These are phyloP conservation scores for Drosophila ogumai DNA, from an alignment of 1,140 invertebrate species.

Conservation along the genomic window DNA sequence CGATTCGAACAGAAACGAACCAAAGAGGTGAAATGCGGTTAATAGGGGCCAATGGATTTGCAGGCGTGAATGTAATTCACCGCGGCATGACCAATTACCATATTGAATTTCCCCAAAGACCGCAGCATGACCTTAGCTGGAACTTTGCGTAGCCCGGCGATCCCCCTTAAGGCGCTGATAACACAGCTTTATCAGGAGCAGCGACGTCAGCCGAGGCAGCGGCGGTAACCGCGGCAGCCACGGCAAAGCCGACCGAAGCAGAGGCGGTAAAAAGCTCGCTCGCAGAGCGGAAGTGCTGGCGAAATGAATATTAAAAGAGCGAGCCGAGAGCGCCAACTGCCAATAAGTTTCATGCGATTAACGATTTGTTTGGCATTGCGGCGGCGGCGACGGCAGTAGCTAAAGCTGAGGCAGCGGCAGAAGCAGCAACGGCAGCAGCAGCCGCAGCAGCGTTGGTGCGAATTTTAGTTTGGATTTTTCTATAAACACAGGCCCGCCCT, in stretches of 20 bases:
- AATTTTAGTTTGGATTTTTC: slow-evolving; percentile 54
- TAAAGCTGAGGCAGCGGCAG: slow-evolving; percentile 27
- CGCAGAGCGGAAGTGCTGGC: slow-evolving; percentile 35
- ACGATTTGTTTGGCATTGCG: slow-evolving; percentile 73
- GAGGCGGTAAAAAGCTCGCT: slow-evolving; percentile 35
- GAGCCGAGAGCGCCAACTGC: slow-evolving; percentile 31
- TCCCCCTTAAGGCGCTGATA: slow-evolving; percentile 32
- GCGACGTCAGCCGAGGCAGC: slow-evolving; percentile 12
- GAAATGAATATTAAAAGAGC: slow-evolving; percentile 27
- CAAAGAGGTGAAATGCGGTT: slow-evolving; percentile 5
- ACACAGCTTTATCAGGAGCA: slow-evolving; percentile 31
- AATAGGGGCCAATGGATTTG: slow-evolving; percentile 30
- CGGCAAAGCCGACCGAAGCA: neutral
- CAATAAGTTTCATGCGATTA: slow-evolving; percentile 77
- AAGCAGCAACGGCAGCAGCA: slow-evolving; percentile 37
- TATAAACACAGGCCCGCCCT: slow-evolving; percentile 76
- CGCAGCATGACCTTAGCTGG: slow-evolving; percentile 21
- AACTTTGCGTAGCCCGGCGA: slow-evolving; percentile 1
- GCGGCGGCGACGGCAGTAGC: slow-evolving; percentile 30
- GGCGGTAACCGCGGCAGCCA: slow-evolving; percentile 12
- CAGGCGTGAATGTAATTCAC: slow-evolving; percentile 42
- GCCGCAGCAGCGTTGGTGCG: slow-evolving; percentile 56
- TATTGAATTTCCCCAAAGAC: slow-evolving; percentile 32
- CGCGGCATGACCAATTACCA: slow-evolving; percentile 2
- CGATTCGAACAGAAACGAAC: neutral